phyloP scores from a whole-genome alignment of 2,113 vertebrate genomes.

The Pitta sordida region DNA sequence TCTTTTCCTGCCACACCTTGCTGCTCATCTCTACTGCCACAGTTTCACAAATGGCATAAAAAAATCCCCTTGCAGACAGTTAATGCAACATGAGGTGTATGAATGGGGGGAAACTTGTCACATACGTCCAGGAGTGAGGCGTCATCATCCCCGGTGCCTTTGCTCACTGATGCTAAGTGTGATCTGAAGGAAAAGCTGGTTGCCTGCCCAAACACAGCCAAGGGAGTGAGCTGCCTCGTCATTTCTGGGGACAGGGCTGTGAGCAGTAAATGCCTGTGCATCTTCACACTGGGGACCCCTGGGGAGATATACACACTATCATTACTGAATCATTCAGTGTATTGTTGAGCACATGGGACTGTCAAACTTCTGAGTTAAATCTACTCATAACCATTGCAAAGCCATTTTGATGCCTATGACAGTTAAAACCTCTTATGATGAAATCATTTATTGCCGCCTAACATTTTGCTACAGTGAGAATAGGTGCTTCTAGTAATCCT shows the following conservation, averaged over 20 bases:
- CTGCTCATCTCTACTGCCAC: neutral
- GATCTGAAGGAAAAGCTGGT: neutral
- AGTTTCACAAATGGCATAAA: neutral
- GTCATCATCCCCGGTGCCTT: neutral
- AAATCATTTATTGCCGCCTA: constrained; percentile 59
- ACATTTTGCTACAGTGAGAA: neutral
- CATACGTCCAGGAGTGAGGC: neutral
- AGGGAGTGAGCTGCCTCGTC: neutral
- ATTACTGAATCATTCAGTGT: constrained; percentile 50
- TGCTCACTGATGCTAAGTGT: neutral
- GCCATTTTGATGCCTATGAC: constrained; percentile 61
- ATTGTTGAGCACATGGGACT: constrained; percentile 39
- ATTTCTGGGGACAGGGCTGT: neutral
- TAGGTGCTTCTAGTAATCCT: constrained; percentile 49
- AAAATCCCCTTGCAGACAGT: neutral
- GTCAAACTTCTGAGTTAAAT: constrained; percentile 52
- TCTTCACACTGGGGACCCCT: neutral
- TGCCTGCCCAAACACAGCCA: neutral
- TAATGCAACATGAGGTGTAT: neutral
- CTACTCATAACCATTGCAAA: constrained; percentile 59
- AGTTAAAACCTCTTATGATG: constrained; percentile 59
- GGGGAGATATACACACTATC: constrained; percentile 12
- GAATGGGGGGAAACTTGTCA: neutral
- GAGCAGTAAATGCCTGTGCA: neutral
- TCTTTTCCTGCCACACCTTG: neutral